Conservation (phyloP, 2,113 vertebrate genomes). For the Bungarus multicinctus region DNA sequence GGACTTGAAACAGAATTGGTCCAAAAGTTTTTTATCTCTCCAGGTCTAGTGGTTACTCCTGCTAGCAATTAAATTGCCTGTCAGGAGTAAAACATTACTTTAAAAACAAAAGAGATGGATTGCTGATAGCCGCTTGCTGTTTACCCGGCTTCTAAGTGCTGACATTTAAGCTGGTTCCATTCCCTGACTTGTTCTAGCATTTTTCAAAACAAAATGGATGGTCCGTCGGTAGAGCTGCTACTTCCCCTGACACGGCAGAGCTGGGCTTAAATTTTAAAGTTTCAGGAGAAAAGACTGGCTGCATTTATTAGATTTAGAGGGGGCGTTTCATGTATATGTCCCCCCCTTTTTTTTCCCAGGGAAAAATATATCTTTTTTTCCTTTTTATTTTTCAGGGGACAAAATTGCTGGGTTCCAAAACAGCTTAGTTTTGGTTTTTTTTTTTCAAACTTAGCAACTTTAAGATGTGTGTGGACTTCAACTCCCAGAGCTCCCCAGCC, state of each 20-base stretch:
- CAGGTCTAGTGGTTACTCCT: conserved; percentile 44
- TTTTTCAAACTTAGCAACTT: background rate
- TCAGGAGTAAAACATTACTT: conserved; percentile 54
- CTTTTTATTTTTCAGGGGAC: background rate
- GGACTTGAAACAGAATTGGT: conserved; percentile 9
- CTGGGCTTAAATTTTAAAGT: conserved; percentile 24
- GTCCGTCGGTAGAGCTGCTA: background rate
- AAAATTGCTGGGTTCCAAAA: background rate
- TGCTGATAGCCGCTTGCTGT: conserved; percentile 40
- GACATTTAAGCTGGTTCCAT: conserved; percentile 46
- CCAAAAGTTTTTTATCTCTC: conserved; percentile 30
- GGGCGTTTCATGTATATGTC: background rate
- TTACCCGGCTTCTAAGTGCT: conserved; percentile 23
- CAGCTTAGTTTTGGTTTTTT: background rate
- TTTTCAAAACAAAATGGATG: conserved; percentile 46
- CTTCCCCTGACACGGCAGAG: conserved; percentile 16
- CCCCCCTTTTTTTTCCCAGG: background rate
- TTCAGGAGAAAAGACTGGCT: conserved; percentile 4
- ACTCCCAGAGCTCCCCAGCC: background rate
- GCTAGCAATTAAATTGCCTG: conserved; percentile 44
- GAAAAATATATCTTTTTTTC: background rate
- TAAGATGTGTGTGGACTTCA: background rate
- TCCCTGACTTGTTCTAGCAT: conserved; percentile 23
- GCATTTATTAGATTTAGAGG: conserved; percentile 9
- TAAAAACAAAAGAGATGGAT: conserved; percentile 42